Evolutionary conservation across 1,140 invertebrate species (phyloP).

Genomic region (Metopolophium dirhodum): DNA sequence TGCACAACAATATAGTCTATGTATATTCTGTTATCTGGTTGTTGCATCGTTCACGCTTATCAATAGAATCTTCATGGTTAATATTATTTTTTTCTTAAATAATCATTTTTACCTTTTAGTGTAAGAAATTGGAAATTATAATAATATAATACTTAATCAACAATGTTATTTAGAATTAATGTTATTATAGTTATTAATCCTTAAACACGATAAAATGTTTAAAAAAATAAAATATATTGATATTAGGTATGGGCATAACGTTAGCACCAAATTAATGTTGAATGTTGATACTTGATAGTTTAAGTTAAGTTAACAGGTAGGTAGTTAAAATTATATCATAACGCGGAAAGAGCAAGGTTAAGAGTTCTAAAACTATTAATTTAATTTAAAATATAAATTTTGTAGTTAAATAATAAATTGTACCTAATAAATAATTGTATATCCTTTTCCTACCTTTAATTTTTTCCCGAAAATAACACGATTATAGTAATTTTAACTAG

Average conservation of each 20-base stretch:
- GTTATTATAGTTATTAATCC: too few species aligned
- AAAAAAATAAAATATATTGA: background rate
- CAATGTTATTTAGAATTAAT: background rate
- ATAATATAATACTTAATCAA: background rate
- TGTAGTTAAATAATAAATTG: background rate
- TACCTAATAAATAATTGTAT: background rate
- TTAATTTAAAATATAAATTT: background rate
- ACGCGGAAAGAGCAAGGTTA: background rate
- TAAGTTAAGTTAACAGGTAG: background rate
- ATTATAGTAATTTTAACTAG: too few species aligned
- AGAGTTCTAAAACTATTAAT: background rate
- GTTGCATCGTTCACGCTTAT: background rate
- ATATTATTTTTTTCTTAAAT: background rate
- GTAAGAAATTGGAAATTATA: background rate
- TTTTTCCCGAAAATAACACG: background rate
- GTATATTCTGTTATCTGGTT: background rate
- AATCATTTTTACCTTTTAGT: background rate
- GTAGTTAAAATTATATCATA: background rate
- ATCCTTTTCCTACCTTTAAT: background rate
- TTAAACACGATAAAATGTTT: background rate
- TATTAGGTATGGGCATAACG: background rate
- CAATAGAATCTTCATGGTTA: background rate
- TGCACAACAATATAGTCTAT: background rate
- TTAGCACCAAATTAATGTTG: background rate
- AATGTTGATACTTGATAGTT: background rate